These are phyloP conservation scores for Phoxinus phoxinus DNA, from an alignment of 2,113 vertebrate genomes.

Conservation along the genomic window DNA sequence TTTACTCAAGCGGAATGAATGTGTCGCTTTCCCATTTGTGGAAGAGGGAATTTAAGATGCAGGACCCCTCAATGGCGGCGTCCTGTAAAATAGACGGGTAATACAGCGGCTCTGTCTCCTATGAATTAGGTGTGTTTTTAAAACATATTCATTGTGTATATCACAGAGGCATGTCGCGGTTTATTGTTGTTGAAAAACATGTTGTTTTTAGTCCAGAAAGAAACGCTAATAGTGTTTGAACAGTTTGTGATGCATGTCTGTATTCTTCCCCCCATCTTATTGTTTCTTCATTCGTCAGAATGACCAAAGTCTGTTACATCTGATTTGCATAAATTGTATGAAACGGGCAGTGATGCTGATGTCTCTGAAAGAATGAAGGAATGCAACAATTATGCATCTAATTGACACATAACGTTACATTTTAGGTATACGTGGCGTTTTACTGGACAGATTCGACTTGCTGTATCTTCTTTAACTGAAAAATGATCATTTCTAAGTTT, in stretches of 20 bases:
- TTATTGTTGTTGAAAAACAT: not conserved
- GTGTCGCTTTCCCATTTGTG: not conserved
- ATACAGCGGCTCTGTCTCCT: slow-evolving; percentile 18
- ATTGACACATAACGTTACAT: not conserved
- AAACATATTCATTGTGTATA: not conserved
- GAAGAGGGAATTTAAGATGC: slow-evolving; percentile 17
- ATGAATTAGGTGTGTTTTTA: not conserved
- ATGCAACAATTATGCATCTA: not conserved
- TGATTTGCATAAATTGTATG: not conserved
- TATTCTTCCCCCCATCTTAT: not conserved
- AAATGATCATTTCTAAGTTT: not conserved
- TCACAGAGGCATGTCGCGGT: not conserved
- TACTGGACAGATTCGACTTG: slow-evolving; percentile 22
- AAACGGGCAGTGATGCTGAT: not conserved
- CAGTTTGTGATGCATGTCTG: not conserved
- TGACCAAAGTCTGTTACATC: not conserved
- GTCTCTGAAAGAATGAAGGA: not conserved
- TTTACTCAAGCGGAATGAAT: not conserved
- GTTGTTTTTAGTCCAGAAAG: not conserved
- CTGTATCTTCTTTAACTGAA: not conserved
- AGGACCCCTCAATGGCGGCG: slow-evolving; percentile 67
- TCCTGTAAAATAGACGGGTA: slow-evolving; percentile 55
- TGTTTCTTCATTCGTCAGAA: slow-evolving; percentile 8
- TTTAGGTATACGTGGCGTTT: slow-evolving; percentile 75
- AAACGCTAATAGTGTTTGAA: not conserved